phyloP scores from a whole-genome alignment of 2,888 invertebrate species.

The Leptinotarsa peninsularis region DNA sequence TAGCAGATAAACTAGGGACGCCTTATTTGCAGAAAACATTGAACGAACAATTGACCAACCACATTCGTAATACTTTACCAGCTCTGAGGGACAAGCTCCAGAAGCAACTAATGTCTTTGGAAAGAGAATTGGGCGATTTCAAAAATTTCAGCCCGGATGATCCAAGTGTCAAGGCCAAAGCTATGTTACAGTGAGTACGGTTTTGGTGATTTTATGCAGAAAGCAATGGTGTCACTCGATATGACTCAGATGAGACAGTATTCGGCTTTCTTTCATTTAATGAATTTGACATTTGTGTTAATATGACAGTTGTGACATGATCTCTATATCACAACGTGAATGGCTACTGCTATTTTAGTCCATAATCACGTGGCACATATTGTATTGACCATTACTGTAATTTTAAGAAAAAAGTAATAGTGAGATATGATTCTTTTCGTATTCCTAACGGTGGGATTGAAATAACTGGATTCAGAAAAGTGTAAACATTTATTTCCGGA shows the following conservation, averaged over 20 bases:
- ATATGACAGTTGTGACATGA: background rate
- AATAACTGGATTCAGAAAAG: no score
- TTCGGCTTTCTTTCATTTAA: no score
- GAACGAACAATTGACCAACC: slow-evolving; percentile 98
- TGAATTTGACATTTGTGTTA: background rate
- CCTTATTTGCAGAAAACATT: slow-evolving; percentile 95
- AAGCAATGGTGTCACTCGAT: background rate
- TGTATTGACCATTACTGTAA: no score
- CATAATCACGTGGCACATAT: no score
- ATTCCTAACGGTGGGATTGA: no score
- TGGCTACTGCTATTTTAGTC: no score
- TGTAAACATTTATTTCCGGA: no score
- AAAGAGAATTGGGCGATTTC: slow-evolving; percentile 99
- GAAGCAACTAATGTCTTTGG: slow-evolving; percentile 92
- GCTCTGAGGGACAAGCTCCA: slow-evolving; percentile 94
- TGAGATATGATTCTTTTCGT: no score
- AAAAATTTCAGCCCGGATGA: slow-evolving; percentile 98
- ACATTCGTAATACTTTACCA: slow-evolving; percentile 97
- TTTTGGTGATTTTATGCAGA: background rate
- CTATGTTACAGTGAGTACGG: slow-evolving; percentile 94
- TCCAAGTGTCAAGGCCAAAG: slow-evolving; percentile 98
- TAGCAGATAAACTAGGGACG: slow-evolving; percentile 97
- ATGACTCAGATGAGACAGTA: no score
- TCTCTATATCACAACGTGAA: no score
- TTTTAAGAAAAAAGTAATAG: no score